phyloP scores from a whole-genome alignment of 2,113 vertebrate species.

The Brevimyrus niger region DNA sequence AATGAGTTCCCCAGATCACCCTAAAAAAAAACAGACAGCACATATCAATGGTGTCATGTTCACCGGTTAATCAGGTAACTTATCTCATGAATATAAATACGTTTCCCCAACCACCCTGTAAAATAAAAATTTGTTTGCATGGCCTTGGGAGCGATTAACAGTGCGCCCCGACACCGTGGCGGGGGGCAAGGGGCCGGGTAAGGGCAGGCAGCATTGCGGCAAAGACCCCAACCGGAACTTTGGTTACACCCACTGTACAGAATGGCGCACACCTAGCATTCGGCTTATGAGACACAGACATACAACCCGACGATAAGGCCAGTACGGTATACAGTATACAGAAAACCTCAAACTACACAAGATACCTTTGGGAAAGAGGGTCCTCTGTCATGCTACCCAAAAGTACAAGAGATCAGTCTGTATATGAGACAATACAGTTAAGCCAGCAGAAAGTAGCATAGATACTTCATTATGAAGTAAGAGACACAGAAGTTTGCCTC shows the following conservation, averaged over 20 bases:
- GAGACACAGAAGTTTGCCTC: background rate
- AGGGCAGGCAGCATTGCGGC: background rate
- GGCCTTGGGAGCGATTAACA: background rate
- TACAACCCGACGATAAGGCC: conserved; percentile 2
- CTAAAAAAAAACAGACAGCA: background rate
- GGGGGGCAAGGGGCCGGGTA: background rate
- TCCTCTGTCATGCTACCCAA: background rate
- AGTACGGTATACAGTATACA: background rate
- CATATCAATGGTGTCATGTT: background rate
- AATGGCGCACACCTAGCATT: background rate
- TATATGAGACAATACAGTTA: background rate
- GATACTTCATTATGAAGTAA: conserved; percentile 26
- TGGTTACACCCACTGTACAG: background rate
- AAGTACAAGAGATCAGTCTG: background rate
- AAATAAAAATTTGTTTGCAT: background rate
- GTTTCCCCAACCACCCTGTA: background rate
- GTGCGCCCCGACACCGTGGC: background rate
- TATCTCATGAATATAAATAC: background rate
- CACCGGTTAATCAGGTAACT: background rate
- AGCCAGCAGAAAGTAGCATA: background rate
- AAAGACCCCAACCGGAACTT: background rate
- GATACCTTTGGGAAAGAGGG: background rate
- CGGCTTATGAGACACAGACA: background rate
- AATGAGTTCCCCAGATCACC: background rate
- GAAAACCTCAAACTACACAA: background rate